phyloP scores from a whole-genome alignment of 1,140 invertebrate genomes.

The Mya arenaria region DNA sequence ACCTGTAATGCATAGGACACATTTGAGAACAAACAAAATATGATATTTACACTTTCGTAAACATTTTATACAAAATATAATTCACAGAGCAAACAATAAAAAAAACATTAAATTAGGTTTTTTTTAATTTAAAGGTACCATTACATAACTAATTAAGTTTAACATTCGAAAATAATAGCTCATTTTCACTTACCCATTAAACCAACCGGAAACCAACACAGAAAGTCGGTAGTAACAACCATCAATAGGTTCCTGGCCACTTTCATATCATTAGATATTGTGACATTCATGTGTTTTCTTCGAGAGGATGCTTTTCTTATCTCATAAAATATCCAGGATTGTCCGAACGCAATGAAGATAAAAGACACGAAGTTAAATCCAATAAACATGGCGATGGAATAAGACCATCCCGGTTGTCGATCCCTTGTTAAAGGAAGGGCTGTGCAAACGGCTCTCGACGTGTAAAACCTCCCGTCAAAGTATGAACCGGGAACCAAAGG shows the following conservation, averaged over 20 bases:
- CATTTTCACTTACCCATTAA: constrained; percentile 61
- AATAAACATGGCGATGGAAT: constrained; percentile 40
- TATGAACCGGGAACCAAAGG: constrained; percentile 47
- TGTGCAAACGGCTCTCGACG: constrained; percentile 52
- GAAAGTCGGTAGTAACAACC: constrained; percentile 52
- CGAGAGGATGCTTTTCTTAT: not conserved
- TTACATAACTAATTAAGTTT: too few relatives aligned
- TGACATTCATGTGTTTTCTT: not conserved
- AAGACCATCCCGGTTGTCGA: constrained; percentile 8
- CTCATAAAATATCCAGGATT: constrained; percentile 17
- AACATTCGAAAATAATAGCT: too few relatives aligned
- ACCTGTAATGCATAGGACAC: too few relatives aligned
- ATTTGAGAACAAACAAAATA: too few relatives aligned
- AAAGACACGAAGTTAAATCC: constrained; percentile 56
- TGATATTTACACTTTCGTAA: too few relatives aligned
- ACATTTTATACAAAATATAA: too few relatives aligned
- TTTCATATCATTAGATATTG: constrained; percentile 36
- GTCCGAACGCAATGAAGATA: constrained; percentile 49
- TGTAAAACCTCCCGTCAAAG: constrained; percentile 51
- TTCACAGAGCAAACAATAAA: too few relatives aligned
- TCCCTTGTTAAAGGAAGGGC: constrained; percentile 46
- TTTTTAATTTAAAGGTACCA: too few relatives aligned
- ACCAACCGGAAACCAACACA: constrained; percentile 70
- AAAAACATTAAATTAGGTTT: too few relatives aligned
- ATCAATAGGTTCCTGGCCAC: constrained; percentile 53